These are phyloP conservation scores for Pyrgus malvae DNA, from an alignment of 2,888 invertebrate genomes.

Conservation along the genomic window DNA sequence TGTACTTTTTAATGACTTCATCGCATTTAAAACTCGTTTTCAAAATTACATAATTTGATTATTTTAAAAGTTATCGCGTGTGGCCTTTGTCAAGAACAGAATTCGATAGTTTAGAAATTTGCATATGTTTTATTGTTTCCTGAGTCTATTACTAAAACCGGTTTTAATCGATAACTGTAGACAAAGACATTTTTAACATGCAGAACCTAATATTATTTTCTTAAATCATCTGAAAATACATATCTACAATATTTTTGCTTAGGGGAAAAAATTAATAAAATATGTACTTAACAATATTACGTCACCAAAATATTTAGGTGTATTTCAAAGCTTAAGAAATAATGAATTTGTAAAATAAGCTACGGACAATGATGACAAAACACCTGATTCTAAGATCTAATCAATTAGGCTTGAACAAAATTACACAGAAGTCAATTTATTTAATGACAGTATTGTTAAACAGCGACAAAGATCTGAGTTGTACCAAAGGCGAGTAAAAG, in stretches of 20 bases:
- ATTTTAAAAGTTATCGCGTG: not conserved
- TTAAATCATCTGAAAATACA: too few species aligned
- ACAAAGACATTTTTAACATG: too few species aligned
- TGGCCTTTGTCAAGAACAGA: conserved; percentile 8
- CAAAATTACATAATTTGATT: conserved; percentile 2
- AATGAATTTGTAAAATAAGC: too few species aligned
- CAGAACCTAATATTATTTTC: too few species aligned
- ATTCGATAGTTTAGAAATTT: conserved; percentile 14
- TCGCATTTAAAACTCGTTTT: not conserved
- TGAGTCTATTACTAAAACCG: conserved; percentile 3
- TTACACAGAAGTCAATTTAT: not conserved
- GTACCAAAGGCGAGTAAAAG: not conserved
- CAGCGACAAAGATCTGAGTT: not conserved
- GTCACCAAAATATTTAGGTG: too few species aligned
- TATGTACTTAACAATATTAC: too few species aligned
- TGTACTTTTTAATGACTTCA: not conserved
- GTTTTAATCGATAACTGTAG: conserved; percentile 3
- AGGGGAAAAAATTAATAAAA: too few species aligned
- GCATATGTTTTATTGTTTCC: conserved; percentile 16
- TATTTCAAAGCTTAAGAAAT: too few species aligned
- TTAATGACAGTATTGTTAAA: not conserved
- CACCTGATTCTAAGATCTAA: not conserved
- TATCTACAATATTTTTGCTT: too few species aligned
- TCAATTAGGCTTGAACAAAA: not conserved
- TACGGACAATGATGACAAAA: not conserved